Conservation (phyloP, 2,113 vertebrate genomes). For the Heterotilapia buettikoferi region DNA sequence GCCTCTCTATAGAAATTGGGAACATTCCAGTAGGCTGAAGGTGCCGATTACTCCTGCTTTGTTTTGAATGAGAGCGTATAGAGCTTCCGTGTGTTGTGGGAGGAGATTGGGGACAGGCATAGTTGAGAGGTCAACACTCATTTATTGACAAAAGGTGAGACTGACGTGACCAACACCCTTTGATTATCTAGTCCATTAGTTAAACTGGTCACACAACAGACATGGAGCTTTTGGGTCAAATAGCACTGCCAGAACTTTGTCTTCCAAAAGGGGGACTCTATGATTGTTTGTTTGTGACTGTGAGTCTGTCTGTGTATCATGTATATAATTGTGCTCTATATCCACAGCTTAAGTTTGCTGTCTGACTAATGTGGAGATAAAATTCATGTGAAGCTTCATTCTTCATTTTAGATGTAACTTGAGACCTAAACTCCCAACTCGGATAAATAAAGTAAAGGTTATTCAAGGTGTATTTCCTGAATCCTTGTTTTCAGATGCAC, state of each 20-base stretch:
- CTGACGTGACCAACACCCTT: slow-evolving; percentile 14
- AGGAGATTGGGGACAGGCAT: not conserved
- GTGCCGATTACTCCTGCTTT: slow-evolving; percentile 48
- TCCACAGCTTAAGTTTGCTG: not conserved
- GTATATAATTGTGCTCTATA: not conserved
- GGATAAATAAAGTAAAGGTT: slow-evolving; percentile 1
- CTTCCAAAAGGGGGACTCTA: not conserved
- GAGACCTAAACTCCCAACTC: not conserved
- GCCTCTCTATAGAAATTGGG: slow-evolving; percentile 36
- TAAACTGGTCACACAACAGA: slow-evolving; percentile 24
- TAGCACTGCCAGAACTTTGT: not conserved
- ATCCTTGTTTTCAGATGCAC: slow-evolving; percentile 1
- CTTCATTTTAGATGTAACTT: not conserved
- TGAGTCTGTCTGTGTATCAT: not conserved
- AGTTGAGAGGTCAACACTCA: slow-evolving; percentile 37
- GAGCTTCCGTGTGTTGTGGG: slow-evolving; percentile 6
- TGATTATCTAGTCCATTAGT: slow-evolving; percentile 51
- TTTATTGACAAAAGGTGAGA: slow-evolving; percentile 40
- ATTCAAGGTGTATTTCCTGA: not conserved
- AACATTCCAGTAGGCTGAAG: slow-evolving; percentile 58
- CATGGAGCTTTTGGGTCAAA: slow-evolving; percentile 24
- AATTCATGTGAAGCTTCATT: not conserved
- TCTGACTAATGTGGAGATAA: not conserved
- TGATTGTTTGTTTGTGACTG: not conserved
- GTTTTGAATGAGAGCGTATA: slow-evolving; percentile 3